A percentile compares a stretch with the other conserved stretches of the same genome.
Evolutionary conservation across 2,113 vertebrate species (phyloP).

Genomic region (Lepidothrix coronata): DNA sequence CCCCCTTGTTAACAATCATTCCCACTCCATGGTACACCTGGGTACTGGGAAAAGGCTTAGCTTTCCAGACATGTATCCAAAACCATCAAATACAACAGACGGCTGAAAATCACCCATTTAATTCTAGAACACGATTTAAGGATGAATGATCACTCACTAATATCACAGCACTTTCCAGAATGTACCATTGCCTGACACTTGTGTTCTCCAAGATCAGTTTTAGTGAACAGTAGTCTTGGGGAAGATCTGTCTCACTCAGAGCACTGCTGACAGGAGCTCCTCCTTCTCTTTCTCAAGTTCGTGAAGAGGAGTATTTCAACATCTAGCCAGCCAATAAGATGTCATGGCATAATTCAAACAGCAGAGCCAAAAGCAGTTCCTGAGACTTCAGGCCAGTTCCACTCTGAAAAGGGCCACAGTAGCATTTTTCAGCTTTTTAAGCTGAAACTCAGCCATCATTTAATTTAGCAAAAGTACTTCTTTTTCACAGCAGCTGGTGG

Average conservation of each 20-base stretch:
- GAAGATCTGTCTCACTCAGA: not conserved
- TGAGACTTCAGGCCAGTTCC: not conserved
- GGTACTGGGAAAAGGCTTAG: not conserved
- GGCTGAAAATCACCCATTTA: not conserved
- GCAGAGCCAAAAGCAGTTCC: not conserved
- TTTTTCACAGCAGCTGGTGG: not conserved
- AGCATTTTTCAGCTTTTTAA: not conserved
- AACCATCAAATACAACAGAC: not conserved
- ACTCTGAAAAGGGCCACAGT: not conserved
- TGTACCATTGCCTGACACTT: not conserved
- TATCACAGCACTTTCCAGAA: not conserved
- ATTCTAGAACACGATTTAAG: not conserved
- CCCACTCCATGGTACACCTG: not conserved
- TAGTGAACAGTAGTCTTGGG: not conserved
- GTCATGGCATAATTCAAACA: not conserved
- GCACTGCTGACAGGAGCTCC: not conserved
- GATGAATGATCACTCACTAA: not conserved
- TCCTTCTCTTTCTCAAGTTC: not conserved
- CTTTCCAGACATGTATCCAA: not conserved
- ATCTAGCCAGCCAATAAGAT: not conserved
- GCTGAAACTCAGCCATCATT: not conserved
- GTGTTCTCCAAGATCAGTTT: not conserved
- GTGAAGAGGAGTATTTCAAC: not conserved
- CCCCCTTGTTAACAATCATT: not conserved
- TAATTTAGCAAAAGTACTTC: not conserved